Evolutionary conservation across 2,797 vertebrate species (phyloP).

Genomic region (Decapterus maruadsi): DNA sequence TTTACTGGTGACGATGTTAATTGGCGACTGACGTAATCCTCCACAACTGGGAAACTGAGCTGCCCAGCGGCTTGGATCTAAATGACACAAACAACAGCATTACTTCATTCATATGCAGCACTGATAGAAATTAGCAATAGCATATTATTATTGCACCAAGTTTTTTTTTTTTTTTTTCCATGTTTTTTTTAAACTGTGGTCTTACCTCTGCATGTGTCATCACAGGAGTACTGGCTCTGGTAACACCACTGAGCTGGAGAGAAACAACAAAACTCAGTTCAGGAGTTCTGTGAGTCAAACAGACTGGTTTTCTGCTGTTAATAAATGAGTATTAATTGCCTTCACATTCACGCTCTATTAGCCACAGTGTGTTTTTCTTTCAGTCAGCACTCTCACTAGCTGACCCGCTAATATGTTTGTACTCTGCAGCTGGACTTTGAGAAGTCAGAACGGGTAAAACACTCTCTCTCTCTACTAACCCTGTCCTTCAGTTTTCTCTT

Average conservation of each 20-base stretch:
- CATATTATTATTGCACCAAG: no score
- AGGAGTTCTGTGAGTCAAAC: slow-evolving; percentile 20
- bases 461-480: slow-evolving; percentile 7
- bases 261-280: slow-evolving; percentile 34
- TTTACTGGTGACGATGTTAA: slow-evolving; percentile 88
- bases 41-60: slow-evolving; percentile 71
- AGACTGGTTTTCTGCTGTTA: slow-evolving; percentile 38
- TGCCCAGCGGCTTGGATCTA: slow-evolving; percentile 87
- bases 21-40: slow-evolving; percentile 87
- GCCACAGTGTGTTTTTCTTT: slow-evolving; percentile 28
- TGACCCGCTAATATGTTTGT: slow-evolving; percentile 43
- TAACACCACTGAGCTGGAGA: slow-evolving; percentile 87
- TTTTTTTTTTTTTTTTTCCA: no score
- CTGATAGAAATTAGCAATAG: no score
- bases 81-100: slow-evolving; percentile 31
- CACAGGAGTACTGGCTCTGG: slow-evolving; percentile 83
- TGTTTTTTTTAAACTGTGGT: background rate
- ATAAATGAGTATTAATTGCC: slow-evolving; percentile 52
- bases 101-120: no score
- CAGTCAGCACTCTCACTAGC: slow-evolving; percentile 50
- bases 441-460: slow-evolving; percentile 11
- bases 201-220: slow-evolving; percentile 82
- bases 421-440: slow-evolving; percentile 48
- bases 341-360: slow-evolving; percentile 44
- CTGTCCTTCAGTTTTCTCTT: background rate